Evolutionary conservation across 2,888 invertebrate species (phyloP).

Genomic region (Dioctria rufipes): DNA sequence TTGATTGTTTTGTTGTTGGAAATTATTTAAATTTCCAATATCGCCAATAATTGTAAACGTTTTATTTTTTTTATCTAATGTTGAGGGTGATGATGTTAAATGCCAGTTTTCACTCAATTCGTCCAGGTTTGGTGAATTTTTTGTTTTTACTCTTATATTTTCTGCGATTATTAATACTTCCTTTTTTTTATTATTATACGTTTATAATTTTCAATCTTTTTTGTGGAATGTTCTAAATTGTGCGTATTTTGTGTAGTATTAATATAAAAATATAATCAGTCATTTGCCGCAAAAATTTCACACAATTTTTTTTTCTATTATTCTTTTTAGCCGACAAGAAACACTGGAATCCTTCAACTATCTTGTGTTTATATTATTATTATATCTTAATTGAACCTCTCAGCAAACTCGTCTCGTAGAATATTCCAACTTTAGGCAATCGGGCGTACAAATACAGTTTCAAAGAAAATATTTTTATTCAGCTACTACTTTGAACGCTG

Average conservation of each 20-base stretch:
- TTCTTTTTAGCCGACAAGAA: slow-evolving; percentile 4
- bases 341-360: slow-evolving; percentile 6
- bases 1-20: not conserved
- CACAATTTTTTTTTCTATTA: not conserved
- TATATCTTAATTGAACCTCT: too few relatives aligned
- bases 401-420: not conserved
- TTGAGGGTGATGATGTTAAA: not conserved
- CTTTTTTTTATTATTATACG: not conserved
- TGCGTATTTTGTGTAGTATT: slow-evolving; percentile 11
- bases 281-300: not conserved
- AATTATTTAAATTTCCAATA: not conserved
- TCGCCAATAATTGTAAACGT: not conserved
- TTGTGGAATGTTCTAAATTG: slow-evolving; percentile 14
- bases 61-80: too few relatives aligned
- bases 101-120: slow-evolving; percentile 20
- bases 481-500: too few relatives aligned
- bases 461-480: too few relatives aligned
- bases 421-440: not conserved
- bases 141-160: not conserved
- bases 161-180: not conserved
- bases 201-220: not conserved
- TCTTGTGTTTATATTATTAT: slow-evolving; percentile 17
- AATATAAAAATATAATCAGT: not conserved
- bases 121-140: slow-evolving; percentile 30
- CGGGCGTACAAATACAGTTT: too few relatives aligned